These are phyloP conservation scores for Danio tinwini DNA, from an alignment of 2,797 vertebrate genomes.

Conservation along the genomic window DNA sequence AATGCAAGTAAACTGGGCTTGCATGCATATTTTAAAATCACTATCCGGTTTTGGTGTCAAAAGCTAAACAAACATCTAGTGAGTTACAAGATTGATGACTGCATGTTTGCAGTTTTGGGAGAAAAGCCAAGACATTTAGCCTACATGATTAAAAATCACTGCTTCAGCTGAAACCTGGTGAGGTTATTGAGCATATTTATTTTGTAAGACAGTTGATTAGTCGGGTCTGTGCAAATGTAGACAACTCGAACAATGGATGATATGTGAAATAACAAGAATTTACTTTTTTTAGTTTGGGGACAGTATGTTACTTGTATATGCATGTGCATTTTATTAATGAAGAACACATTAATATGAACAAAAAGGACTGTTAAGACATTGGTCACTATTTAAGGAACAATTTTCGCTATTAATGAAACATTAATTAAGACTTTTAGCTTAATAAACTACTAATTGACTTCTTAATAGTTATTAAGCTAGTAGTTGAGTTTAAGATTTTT, in stretches of 20 bases:
- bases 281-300: neutral
- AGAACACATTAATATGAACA: neutral
- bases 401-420: no score
- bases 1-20: neutral
- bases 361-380: neutral
- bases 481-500: no score
- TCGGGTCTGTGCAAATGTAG: neutral
- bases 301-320: neutral
- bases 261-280: neutral
- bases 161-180: no score
- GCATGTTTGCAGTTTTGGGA: neutral
- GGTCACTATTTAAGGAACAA: no score
- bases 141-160: neutral
- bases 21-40: neutral
- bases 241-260: no score
- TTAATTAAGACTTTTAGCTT: no score
- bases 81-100: neutral
- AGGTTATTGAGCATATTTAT: neutral
- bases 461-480: no score
- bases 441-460: no score
- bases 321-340: neutral
- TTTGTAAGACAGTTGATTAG: neutral
- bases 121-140: neutral
- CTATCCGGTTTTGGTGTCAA: slow-evolving; percentile 2
- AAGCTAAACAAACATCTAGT: neutral